Evolutionary conservation across 2,888 invertebrate genomes (phyloP).

Genomic region (Eulithis testata): DNA sequence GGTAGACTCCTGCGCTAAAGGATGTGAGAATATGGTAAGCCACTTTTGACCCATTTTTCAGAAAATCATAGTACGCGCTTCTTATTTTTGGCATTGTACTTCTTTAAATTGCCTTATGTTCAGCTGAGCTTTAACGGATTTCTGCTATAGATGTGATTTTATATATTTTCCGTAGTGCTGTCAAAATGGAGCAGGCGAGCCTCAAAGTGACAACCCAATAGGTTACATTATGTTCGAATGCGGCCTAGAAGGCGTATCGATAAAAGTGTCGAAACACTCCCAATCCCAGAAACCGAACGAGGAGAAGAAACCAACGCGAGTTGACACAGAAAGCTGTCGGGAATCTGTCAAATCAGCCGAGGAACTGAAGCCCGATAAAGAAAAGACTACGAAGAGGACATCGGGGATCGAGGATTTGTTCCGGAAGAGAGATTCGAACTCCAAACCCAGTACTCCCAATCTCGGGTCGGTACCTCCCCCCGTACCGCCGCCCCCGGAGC

Average conservation of each 20-base stretch:
- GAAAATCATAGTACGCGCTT: neutral
- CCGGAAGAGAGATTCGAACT: conserved; percentile 83
- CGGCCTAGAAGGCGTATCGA: conserved; percentile 94
- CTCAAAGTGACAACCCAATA: conserved; percentile 86
- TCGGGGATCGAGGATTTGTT: conserved; percentile 79
- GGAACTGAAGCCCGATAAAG: conserved; percentile 72
- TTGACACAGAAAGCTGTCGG: conserved; percentile 73
- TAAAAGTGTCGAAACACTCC: conserved; percentile 90
- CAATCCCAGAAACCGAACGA: conserved; percentile 90
- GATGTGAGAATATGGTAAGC: conserved; percentile 66
- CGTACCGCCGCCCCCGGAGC: conserved; percentile 63
- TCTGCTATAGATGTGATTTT: neutral
- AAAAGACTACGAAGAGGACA: conserved; percentile 64
- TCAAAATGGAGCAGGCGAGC: conserved; percentile 73
- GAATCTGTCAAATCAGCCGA: conserved; percentile 80
- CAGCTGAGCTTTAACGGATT: too few species aligned
- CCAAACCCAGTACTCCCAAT: conserved; percentile 85
- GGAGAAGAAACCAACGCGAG: conserved; percentile 73
- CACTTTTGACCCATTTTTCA: neutral
- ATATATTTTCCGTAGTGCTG: conserved; percentile 52
- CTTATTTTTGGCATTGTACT: neutral
- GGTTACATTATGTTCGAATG: conserved; percentile 99
- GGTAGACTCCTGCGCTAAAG: conserved; percentile 84
- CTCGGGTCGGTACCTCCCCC: conserved; percentile 72
- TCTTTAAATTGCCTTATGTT: too few species aligned